Evolutionary conservation across 2,113 vertebrate genomes (phyloP).

Genomic region (Rhombomys opimus): DNA sequence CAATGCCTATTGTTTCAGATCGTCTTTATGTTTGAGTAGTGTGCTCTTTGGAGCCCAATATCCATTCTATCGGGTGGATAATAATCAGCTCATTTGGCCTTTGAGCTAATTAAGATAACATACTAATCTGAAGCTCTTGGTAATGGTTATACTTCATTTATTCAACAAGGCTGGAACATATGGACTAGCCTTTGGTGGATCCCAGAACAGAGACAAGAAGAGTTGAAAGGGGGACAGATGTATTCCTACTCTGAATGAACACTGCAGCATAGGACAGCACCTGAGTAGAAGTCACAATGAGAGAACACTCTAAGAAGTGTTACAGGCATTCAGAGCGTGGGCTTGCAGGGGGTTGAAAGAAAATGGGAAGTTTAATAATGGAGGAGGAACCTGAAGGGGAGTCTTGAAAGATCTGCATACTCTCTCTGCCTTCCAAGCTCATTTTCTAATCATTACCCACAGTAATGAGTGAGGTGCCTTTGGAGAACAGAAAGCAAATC

Average conservation of each 20-base stretch:
- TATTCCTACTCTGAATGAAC: neutral
- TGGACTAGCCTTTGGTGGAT: neutral
- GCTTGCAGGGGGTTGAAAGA: neutral
- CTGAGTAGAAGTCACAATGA: slow-evolving; percentile 29
- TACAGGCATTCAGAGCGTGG: neutral
- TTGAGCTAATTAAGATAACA: slow-evolving; percentile 54
- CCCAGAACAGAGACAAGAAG: neutral
- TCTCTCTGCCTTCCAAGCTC: neutral
- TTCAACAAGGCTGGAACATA: slow-evolving; percentile 35
- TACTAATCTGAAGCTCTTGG: slow-evolving; percentile 48
- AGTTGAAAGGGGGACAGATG: neutral
- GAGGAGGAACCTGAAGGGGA: slow-evolving; percentile 38
- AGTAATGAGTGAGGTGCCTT: slow-evolving; percentile 1
- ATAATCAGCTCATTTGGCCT: neutral
- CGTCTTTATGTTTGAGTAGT: neutral
- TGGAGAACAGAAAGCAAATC: slow-evolving; percentile 53
- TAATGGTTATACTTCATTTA: slow-evolving; percentile 19
- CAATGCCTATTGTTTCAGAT: neutral
- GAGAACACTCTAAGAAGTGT: slow-evolving; percentile 12
- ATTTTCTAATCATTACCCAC: slow-evolving; percentile 68
- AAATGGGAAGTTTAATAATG: slow-evolving; percentile 59
- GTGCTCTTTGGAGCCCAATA: neutral
- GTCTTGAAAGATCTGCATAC: slow-evolving; percentile 39
- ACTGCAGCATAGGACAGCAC: neutral
- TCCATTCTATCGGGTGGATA: neutral